Evolutionary conservation across 2,888 invertebrate genomes (phyloP), one percentile per base, ranked within the genome.

Genomic region (Psococerastis gibbosa): DNA sequence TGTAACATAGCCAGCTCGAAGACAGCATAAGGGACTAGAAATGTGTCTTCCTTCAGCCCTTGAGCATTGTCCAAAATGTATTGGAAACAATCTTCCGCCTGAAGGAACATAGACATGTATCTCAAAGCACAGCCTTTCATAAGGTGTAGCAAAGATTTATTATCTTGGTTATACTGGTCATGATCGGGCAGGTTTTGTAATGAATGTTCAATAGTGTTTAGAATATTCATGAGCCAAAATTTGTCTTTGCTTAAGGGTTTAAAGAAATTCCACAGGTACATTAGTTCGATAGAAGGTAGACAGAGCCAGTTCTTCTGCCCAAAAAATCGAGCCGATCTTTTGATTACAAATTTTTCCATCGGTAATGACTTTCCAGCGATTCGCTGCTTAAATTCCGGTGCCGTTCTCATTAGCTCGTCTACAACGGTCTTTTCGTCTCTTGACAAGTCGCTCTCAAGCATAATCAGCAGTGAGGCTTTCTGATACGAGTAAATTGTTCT

Each of bases 311-410:
- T 70, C 42, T 75, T 72, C 59, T 91, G 88, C 31, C 69, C 69
- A 48, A 73, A 70, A 62, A 75, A 94, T 42, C 89, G 71, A 50
- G 76, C 73, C 35, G 87, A 73, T 52, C 88, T 85, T 56, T 78
- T 80, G n/a, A 85, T 73, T 35, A 83, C 81, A 63, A 94, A 95
- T 61, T 97, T 97, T 62, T 97, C 95, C 75, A 94, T 81, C 2
- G 97, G 95, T 49, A 97, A 64, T 0, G 94, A 94, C 63, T 95
- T 95, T 1, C 97, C 95, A 22, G 94, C 92, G 44, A 95, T 85
- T 45, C 84, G 72, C 57, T 91, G 85, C 55, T 87, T 88, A 60
- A 77, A 75, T 43, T 68, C 68, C 2, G 91, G 83, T 3, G 87
- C 84, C 52, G 78, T 72, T 52, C 67, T 70, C 70, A 88, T 74